Conservation (phyloP, 2,113 vertebrate genomes). For the Chroicocephalus ridibundus region DNA sequence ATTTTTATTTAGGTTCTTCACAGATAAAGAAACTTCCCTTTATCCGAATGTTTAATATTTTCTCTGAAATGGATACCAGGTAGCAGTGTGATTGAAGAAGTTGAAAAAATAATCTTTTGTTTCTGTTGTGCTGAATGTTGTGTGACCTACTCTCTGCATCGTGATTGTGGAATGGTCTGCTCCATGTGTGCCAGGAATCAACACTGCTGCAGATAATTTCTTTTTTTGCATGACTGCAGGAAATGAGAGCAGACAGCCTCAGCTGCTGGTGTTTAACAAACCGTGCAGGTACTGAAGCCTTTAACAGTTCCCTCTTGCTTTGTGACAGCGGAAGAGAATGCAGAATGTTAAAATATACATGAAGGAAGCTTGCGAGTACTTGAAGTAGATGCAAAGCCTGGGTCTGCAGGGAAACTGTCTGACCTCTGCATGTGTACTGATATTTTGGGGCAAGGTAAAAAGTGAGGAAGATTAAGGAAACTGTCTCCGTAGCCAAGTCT, state of each 20-base stretch:
- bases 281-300: not conserved
- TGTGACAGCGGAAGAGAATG: not conserved
- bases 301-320: not conserved
- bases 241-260: not conserved
- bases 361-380: not conserved
- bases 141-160: not conserved
- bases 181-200: not conserved
- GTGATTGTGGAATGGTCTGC: not conserved
- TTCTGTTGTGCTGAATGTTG: not conserved
- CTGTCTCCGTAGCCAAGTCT: accelerated
- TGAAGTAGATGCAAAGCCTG: not conserved
- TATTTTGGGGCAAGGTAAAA: not conserved
- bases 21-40: not conserved
- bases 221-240: not conserved
- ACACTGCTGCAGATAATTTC: not conserved
- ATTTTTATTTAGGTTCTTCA: not conserved
- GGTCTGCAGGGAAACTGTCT: accelerated
- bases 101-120: not conserved
- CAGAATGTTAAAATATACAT: not conserved
- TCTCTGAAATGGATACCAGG: not conserved
- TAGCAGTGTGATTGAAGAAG: not conserved
- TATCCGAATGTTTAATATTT: not conserved
- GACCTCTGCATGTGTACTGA: accelerated
- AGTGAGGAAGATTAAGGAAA: not conserved
- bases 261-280: not conserved